Conservation (phyloP, 2,888 invertebrate species). For the Sussaba pulchella region DNA sequence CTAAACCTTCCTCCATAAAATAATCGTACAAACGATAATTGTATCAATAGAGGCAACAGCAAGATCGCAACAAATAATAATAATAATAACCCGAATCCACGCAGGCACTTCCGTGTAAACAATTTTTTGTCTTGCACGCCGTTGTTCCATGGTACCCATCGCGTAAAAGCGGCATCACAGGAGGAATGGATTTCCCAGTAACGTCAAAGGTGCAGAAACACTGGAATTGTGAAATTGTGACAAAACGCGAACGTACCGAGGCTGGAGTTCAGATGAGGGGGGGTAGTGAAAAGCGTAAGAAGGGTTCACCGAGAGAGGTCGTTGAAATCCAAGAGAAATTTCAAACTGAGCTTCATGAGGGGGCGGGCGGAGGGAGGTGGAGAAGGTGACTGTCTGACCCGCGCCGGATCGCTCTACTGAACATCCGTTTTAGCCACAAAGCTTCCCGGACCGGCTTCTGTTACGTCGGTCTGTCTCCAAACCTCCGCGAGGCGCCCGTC, state of each 20-base stretch:
- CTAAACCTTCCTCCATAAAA: too few relatives aligned
- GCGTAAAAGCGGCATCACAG: too few relatives aligned
- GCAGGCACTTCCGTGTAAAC: too few relatives aligned
- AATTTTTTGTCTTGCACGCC: too few relatives aligned
- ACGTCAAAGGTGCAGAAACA: too few relatives aligned
- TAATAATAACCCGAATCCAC: too few relatives aligned
- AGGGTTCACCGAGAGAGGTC: not conserved
- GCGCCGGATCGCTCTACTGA: constrained; percentile 56
- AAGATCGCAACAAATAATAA: too few relatives aligned
- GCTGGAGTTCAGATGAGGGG: not conserved
- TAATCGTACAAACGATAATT: too few relatives aligned
- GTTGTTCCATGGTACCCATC: too few relatives aligned
- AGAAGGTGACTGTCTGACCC: constrained; percentile 49
- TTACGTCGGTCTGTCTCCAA: constrained; percentile 52
- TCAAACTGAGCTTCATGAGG: constrained; percentile 37
- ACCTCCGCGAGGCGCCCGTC: constrained; percentile 35
- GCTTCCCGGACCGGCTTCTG: constrained; percentile 16
- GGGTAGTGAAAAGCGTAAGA: not conserved
- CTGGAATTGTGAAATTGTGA: not conserved
- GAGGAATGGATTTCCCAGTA: too few relatives aligned
- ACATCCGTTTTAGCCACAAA: constrained; percentile 62
- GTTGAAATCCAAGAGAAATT: constrained; percentile 25
- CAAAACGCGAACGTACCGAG: not conserved
- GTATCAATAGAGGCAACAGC: too few relatives aligned
- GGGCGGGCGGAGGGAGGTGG: too few relatives aligned